Conservation (phyloP, 2,797 vertebrate species). For the Sebastiscus tertius region DNA sequence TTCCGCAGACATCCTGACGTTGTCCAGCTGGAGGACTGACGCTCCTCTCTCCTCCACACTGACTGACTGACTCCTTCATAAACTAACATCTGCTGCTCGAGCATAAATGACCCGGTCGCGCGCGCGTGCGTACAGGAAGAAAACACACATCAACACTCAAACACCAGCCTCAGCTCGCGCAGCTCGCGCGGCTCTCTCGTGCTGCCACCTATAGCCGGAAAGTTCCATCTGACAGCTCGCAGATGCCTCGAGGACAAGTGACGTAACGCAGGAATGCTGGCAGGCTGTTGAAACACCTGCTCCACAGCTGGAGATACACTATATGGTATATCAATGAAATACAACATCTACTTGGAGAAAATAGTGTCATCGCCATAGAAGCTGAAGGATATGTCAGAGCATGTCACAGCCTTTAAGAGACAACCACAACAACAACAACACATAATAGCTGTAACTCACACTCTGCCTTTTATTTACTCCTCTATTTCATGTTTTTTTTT, state of each 20-base stretch:
- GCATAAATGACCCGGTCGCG: not conserved
- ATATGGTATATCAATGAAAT: too few relatives aligned
- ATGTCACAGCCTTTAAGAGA: too few relatives aligned
- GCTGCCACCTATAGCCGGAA: slow-evolving; percentile 14
- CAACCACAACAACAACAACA: too few relatives aligned
- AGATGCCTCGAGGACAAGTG: not conserved
- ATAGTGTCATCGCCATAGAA: too few relatives aligned
- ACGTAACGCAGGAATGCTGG: not conserved
- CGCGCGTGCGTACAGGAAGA: not conserved
- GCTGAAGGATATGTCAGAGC: too few relatives aligned
- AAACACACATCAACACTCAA: too few relatives aligned
- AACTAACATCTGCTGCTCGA: slow-evolving; percentile 3
- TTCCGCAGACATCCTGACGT: slow-evolving; percentile 74
- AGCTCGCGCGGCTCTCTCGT: not conserved
- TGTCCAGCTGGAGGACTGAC: not conserved
- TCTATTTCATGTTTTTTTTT: too few relatives aligned
- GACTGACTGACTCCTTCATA: not conserved
- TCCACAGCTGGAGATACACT: too few relatives aligned
- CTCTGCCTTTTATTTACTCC: too few relatives aligned
- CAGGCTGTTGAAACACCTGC: not conserved
- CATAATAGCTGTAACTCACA: too few relatives aligned
- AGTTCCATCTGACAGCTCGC: fast-evolving
- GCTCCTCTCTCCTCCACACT: not conserved
- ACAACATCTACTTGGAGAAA: too few relatives aligned
- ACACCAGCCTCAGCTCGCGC: not conserved